These are phyloP conservation scores for Dryomyza anilis DNA, from an alignment of 2,888 invertebrate species.

Conservation along the genomic window DNA sequence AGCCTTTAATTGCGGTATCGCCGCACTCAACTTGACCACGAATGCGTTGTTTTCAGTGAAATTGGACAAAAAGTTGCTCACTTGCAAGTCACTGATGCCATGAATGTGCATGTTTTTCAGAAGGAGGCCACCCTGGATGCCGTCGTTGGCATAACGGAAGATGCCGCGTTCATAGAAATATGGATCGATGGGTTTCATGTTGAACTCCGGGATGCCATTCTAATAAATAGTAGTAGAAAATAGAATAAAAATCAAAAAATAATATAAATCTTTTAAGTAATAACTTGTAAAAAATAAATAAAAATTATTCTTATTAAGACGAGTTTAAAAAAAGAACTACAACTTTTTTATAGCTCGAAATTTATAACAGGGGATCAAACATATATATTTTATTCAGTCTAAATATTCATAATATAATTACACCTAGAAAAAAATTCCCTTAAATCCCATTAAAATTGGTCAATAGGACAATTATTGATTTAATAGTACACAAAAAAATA, in stretches of 20 bases:
- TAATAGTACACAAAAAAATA: too few species aligned
- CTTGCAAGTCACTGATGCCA: slow-evolving; percentile 65
- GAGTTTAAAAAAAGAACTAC: too few species aligned
- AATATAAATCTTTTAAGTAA: background rate
- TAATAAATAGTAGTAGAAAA: slow-evolving; percentile 14
- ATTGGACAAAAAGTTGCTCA: slow-evolving; percentile 65
- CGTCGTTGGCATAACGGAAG: slow-evolving; percentile 56
- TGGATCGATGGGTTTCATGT: slow-evolving; percentile 52
- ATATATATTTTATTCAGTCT: too few species aligned
- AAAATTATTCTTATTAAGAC: too few species aligned
- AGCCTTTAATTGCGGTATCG: slow-evolving; percentile 64
- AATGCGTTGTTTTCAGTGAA: slow-evolving; percentile 68
- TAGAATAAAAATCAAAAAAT: background rate
- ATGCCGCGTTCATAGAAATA: slow-evolving; percentile 56
- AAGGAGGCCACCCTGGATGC: slow-evolving; percentile 54
- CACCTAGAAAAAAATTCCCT: too few species aligned
- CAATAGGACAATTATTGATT: too few species aligned
- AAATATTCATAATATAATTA: too few species aligned
- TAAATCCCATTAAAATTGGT: too few species aligned
- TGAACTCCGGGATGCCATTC: slow-evolving; percentile 47
- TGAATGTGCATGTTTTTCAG: slow-evolving; percentile 62
- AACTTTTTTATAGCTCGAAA: too few species aligned
- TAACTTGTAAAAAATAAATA: background rate
- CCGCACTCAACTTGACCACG: slow-evolving; percentile 67
- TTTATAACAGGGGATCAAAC: too few species aligned